These are phyloP conservation scores for Turritopsis dohrnii DNA, from an alignment of 30 jellyfish, hydroid and myxozoan species.

Conservation along the genomic window DNA sequence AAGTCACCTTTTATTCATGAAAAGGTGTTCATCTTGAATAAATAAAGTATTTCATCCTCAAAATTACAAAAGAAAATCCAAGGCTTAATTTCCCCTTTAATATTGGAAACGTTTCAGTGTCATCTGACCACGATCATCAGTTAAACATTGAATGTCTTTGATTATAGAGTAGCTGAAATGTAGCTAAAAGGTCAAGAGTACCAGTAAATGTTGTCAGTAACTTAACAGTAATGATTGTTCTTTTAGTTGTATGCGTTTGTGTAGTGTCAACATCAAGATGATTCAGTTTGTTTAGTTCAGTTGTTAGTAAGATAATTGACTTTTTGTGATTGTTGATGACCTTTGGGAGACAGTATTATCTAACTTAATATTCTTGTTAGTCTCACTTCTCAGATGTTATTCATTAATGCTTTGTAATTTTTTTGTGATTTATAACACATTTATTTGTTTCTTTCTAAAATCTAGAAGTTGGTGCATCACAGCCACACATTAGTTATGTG, in stretches of 20 bases:
- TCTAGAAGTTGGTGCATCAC: neutral
- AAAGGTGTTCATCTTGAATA: no score
- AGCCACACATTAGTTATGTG: neutral
- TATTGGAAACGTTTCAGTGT: no score
- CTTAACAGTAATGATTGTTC: neutral
- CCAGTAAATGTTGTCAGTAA: neutral
- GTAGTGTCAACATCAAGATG: neutral
- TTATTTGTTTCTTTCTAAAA: neutral
- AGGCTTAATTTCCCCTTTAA: no score
- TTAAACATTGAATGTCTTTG: no score
- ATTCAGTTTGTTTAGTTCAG: neutral
- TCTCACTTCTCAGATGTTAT: neutral
- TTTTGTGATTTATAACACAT: neutral
- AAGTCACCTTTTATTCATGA: no score
- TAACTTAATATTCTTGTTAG: neutral
- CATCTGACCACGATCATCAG: no score
- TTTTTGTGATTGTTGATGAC: neutral
- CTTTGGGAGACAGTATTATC: neutral
- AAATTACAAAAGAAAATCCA: no score
- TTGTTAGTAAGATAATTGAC: neutral
- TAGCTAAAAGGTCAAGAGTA: neutral
- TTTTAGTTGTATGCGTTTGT: neutral
- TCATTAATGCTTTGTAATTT: neutral
- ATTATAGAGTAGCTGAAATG: neutral
- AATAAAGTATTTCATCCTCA: no score